Evolutionary conservation across 1,140 invertebrate genomes (phyloP).

Genomic region (Gonatopus flavifemur): DNA sequence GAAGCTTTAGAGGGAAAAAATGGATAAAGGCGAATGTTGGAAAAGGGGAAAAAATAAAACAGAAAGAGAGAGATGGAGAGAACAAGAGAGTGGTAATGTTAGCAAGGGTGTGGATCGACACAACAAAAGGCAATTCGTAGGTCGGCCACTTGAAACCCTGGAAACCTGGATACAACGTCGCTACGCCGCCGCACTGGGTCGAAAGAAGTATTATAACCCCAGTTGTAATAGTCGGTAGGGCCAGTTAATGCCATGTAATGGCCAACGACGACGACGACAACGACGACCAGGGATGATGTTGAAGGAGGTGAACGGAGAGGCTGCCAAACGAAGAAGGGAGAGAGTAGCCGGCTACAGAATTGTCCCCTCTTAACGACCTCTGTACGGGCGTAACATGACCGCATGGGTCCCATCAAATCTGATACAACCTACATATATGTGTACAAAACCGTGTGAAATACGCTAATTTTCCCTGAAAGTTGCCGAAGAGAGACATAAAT

Average conservation of each 20-base stretch:
- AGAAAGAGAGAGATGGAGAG: too few relatives aligned
- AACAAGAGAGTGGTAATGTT: too few relatives aligned
- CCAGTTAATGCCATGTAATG: slow-evolving; percentile 44
- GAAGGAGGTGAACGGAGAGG: too few relatives aligned
- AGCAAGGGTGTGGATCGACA: slow-evolving; percentile 12
- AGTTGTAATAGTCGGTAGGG: slow-evolving; percentile 31
- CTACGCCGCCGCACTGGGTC: slow-evolving; percentile 9
- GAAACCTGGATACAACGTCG: too few relatives aligned
- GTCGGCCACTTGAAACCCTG: slow-evolving; percentile 18
- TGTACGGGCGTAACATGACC: slow-evolving; percentile 32
- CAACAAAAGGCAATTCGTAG: slow-evolving; percentile 29
- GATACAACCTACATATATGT: slow-evolving; percentile 24
- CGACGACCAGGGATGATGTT: too few relatives aligned
- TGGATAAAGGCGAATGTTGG: too few relatives aligned
- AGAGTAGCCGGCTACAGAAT: too few relatives aligned
- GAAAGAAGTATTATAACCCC: slow-evolving; percentile 33
- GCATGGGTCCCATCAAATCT: slow-evolving; percentile 40
- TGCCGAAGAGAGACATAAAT: background rate
- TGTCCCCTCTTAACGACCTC: slow-evolving; percentile 35
- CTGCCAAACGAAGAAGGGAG: slow-evolving; percentile 26
- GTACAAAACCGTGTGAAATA: too few relatives aligned
- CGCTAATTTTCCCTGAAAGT: background rate
- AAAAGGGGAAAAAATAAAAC: too few relatives aligned
- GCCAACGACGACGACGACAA: too few relatives aligned
- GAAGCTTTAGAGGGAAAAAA: too few relatives aligned